Base-by-base conservation (phyloP, 2,888 invertebrate species). In the Drosophila eohydei region DNA sequence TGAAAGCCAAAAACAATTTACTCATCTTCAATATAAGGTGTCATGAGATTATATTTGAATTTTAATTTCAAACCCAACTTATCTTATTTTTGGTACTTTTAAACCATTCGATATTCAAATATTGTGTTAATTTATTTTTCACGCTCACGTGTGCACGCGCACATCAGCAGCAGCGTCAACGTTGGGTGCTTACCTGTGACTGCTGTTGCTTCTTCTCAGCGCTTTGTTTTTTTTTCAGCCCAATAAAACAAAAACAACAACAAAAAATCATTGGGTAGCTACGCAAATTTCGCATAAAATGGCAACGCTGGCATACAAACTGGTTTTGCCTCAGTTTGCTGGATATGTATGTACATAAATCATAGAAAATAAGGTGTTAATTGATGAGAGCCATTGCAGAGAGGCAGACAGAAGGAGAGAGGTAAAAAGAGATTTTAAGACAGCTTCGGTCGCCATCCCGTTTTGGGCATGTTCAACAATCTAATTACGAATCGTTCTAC, bases 241-340 rank as follows among this genome's bases (percentile, higher is more conserved):
- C 43, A 63, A 59, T 43, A 64, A 61, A 51, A 21, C 21, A 43
- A 30, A n/a, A 48, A n/a, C 26, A 56, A n/a, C 26, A 56, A 52
- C 38, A 21, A 48, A 32, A 46, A 40, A 55, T 12, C 21, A 43
- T 32, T 59, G 54, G 28, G 50, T 16, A 55, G 50, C 75, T 78
- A 82, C 78, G 76, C 76, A 76, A 79, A 79, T 72, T 81, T 80
- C 38, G 60, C 61, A 66, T 65, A 66, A 80, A 84, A 80, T 83
- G 83, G 83, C 83, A 84, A 87, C 84, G 71, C 84, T 72, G 82
- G 66, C 66, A 57, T 12, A 14, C 26, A 44, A 83, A 83, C 84
- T 52, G 74, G 87, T 86, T 86, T 85, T 57, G 54, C 61, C 55
- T 61, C 50, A 36, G 48, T 74, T 63, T 66, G 43, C 55, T 51